phyloP scores from a whole-genome alignment of 2,888 invertebrate genomes.

The Drosophila mercatorum region DNA sequence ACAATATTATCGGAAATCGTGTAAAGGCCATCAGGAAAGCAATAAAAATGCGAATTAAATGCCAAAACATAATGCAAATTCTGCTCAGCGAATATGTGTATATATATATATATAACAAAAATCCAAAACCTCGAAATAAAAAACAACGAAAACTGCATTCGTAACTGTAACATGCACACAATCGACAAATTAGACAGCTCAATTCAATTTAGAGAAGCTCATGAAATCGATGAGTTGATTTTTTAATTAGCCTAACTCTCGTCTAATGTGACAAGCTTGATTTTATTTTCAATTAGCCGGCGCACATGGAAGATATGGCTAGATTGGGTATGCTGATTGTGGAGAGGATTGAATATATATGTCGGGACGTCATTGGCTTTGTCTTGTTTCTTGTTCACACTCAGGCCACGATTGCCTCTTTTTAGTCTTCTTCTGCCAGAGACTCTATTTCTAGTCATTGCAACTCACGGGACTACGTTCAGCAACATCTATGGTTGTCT shows the following conservation, averaged over 20 bases:
- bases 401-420: too few relatives aligned
- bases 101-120: too few relatives aligned
- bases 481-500: too few relatives aligned
- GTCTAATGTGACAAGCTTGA: conserved; percentile 15
- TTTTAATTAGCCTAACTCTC: conserved; percentile 37
- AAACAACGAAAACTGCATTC: conserved; percentile 4
- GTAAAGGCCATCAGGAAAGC: conserved; percentile 58
- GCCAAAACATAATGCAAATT: conserved; percentile 58
- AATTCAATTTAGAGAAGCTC: conserved; percentile 28
- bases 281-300: background rate
- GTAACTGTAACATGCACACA: conserved; percentile 21
- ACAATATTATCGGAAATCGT: conserved; percentile 39
- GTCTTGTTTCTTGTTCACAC: too few relatives aligned
- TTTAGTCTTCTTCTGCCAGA: too few relatives aligned
- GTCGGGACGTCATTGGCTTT: too few relatives aligned
- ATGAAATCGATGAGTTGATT: conserved; percentile 22
- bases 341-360: too few relatives aligned
- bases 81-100: conserved; percentile 2
- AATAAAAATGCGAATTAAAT: conserved; percentile 41
- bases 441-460: too few relatives aligned
- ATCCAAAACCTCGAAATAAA: background rate
- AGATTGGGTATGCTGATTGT: background rate
- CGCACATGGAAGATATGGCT: background rate
- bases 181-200: conserved; percentile 41
- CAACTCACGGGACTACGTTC: too few relatives aligned